Base-by-base conservation (phyloP, 2,888 invertebrate genomes). In the Leptopilina myrica region DNA sequence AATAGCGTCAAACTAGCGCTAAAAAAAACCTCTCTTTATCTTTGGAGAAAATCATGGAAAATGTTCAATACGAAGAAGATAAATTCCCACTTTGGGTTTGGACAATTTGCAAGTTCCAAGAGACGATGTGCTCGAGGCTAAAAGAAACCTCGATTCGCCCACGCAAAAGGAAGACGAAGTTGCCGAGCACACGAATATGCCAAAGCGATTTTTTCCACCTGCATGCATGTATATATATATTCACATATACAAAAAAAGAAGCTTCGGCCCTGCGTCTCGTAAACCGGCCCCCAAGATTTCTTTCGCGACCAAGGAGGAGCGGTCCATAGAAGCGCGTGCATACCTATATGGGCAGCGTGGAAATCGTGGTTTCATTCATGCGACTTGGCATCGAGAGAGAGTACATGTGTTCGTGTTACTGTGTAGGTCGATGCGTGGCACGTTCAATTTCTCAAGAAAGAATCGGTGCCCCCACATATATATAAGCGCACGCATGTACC, bases 341-440 rank as follows among this genome's bases (percentile, higher is more conserved):
- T 85, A 82, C 83, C 84, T 83, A 86, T 87, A 84, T 86, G 83
- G 84, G 84, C 86, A 86, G 87, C 86, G 87, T 86, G 87, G 88
- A 88, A 88, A 87, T 86, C 85, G 85, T 83, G 86, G 84, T 88
- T 90, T 90, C 90, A 90, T 90, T 90, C 90, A 90, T 90, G 87
- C 88, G 83, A 84, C 80, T 83, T 33, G 33, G 84, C 78, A 82
- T 78, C 76, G 76, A 75, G 81, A 49, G 9, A 20, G 11, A 11
- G 11, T 49, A 49, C 11, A 3, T 73, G 69, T 80, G 80, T 83
- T 79, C 83, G 83, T 85, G 82, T 75, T 73, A 26, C 11, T 73
- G 73, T 73, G 73, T 73, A 40, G 73, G 73, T 56, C 73, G 73
- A 73, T 73, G 73, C 73, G 73, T 73, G 73, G 73, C 73, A 69